Conservation (phyloP, 2,113 vertebrate species). For the Periophthalmus modestus region DNA sequence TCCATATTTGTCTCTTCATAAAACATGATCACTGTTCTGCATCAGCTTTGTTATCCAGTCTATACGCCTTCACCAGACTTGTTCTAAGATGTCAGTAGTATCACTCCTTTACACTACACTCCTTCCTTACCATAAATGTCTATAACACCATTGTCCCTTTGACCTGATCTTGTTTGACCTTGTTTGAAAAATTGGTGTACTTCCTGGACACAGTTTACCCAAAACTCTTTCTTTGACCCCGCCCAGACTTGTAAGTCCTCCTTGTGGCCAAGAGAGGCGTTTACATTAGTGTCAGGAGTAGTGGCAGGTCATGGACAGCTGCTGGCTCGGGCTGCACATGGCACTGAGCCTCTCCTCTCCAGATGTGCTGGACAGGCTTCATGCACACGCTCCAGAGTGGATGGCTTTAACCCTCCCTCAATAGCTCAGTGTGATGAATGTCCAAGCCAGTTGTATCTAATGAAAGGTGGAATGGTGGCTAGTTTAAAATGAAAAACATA, state of each 20-base stretch:
- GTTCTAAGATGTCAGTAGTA: no score
- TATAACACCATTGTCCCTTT: background rate
- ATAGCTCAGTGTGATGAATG: constrained; percentile 61
- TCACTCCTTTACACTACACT: no score
- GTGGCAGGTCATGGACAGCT: constrained; percentile 39
- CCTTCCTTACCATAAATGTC: background rate
- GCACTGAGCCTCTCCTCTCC: constrained; percentile 45
- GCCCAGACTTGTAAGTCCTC: constrained; percentile 18
- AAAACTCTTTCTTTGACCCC: background rate
- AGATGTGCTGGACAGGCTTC: constrained; percentile 58
- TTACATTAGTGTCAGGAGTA: constrained; percentile 42
- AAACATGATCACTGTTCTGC: no score
- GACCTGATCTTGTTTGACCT: background rate
- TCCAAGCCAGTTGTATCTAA: constrained; percentile 54
- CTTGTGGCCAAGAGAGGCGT: constrained; percentile 32
- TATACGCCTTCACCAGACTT: no score
- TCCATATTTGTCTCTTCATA: no score
- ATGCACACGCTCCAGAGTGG: constrained; percentile 27
- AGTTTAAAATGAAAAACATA: constrained; percentile 47
- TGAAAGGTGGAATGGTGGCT: constrained; percentile 51
- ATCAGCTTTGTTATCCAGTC: no score
- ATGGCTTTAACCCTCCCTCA: constrained; percentile 37
- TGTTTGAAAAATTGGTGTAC: background rate
- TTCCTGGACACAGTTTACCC: background rate
- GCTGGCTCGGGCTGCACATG: constrained; percentile 37